These are phyloP conservation scores for Isichthys henryi DNA, from an alignment of 2,113 vertebrate genomes.

Conservation along the genomic window DNA sequence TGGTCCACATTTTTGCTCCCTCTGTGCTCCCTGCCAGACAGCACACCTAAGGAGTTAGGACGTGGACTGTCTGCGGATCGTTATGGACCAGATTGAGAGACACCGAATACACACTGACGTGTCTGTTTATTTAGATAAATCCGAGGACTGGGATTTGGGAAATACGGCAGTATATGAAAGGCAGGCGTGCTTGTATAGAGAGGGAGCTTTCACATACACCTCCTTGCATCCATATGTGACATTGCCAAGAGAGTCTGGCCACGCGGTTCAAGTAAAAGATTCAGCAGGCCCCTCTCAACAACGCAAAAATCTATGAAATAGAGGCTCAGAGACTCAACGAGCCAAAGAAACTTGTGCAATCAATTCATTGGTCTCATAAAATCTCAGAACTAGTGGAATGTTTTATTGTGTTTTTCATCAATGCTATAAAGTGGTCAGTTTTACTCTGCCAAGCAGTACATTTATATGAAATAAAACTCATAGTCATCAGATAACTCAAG, in stretches of 20 bases:
- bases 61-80: neutral
- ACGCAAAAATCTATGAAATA: neutral
- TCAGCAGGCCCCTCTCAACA: neutral
- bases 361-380: neutral
- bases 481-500: neutral
- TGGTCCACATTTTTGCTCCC: neutral
- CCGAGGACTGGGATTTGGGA: neutral
- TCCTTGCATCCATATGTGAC: neutral
- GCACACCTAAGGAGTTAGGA: neutral
- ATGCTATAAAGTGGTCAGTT: neutral
- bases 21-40: neutral
- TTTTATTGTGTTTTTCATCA: slow-evolving; percentile 3
- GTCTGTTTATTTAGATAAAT: too few relatives aligned
- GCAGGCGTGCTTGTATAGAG: neutral
- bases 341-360: neutral
- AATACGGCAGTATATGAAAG: neutral
- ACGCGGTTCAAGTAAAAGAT: neutral
- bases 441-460: neutral
- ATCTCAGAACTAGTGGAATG: neutral
- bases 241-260: neutral
- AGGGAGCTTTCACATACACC: neutral
- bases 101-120: too few relatives aligned
- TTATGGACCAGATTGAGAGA: neutral
- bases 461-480: neutral
- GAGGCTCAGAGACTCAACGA: neutral